These are phyloP conservation scores for Fundulus diaphanus DNA, from an alignment of 2,797 vertebrate genomes.

Conservation along the genomic window DNA sequence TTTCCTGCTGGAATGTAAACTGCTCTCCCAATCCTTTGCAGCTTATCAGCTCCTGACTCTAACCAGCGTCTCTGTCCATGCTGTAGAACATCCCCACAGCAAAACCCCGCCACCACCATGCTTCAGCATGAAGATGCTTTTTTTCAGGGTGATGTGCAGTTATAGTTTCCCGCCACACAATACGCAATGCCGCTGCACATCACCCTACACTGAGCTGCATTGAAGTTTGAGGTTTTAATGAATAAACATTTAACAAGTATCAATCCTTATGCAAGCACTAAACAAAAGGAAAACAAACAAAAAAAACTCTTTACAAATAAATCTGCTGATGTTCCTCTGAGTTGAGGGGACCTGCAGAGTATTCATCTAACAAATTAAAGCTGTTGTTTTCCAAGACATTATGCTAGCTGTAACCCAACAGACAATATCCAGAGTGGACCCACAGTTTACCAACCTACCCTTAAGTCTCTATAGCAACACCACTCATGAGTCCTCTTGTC, in stretches of 20 bases:
- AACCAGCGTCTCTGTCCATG: background rate
- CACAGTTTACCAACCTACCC: conserved; percentile 62
- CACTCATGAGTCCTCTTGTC: conserved; percentile 57
- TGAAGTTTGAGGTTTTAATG: background rate
- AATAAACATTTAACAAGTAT: too few species aligned
- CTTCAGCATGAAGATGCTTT: background rate
- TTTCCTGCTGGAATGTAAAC: background rate
- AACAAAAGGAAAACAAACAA: too few species aligned
- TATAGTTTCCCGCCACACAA: background rate
- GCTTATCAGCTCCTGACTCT: background rate
- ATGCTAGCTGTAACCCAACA: conserved; percentile 25
- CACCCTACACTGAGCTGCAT: background rate
- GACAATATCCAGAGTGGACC: conserved; percentile 41
- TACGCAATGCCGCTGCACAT: background rate
- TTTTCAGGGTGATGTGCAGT: background rate
- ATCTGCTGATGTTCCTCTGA: too few species aligned
- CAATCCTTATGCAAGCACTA: too few species aligned
- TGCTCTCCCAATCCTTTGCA: background rate
- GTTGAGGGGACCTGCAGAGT: background rate
- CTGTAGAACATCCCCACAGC: background rate
- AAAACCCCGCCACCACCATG: background rate
- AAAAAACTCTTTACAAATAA: too few species aligned
- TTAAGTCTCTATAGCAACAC: conserved; percentile 55
- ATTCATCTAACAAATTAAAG: background rate
- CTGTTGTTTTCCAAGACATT: background rate